Conservation (phyloP, 2,797 vertebrate species). For the Heterohyrax brucei region DNA sequence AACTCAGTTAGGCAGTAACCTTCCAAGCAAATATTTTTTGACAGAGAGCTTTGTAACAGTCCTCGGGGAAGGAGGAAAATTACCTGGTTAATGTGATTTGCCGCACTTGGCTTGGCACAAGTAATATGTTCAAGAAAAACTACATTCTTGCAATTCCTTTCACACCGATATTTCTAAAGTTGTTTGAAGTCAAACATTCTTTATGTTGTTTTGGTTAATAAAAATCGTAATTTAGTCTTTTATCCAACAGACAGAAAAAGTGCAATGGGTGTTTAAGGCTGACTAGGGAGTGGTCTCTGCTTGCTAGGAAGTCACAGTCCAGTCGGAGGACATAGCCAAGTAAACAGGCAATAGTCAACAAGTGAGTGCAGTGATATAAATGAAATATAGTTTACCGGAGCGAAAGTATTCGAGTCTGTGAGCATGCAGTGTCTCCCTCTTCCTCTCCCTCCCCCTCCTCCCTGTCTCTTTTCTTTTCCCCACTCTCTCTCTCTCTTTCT, state of each 20-base stretch:
- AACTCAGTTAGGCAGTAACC: not conserved
- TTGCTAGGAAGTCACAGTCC: not conserved
- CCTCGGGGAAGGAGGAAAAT: not conserved
- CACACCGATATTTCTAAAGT: not conserved
- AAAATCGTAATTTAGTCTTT: slow-evolving; percentile 53
- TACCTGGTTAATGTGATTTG: not conserved
- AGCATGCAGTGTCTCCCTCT: no score
- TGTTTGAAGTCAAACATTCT: slow-evolving; percentile 20
- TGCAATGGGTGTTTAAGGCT: not conserved
- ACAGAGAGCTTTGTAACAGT: not conserved
- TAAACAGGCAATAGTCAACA: not conserved
- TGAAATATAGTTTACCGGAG: not conserved
- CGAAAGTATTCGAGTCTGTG: accelerated
- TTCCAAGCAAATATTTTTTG: not conserved
- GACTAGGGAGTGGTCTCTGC: not conserved
- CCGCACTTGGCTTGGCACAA: not conserved
- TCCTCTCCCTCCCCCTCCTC: no score
- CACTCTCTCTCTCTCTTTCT: not conserved
- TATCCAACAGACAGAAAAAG: not conserved
- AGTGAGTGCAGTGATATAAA: not conserved
- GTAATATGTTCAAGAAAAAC: slow-evolving; percentile 14
- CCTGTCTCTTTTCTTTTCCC: accelerated
- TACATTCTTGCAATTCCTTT: not conserved
- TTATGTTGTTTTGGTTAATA: not conserved
- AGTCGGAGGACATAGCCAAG: not conserved